These are phyloP conservation scores for Oostethus manadensis DNA, from an alignment of 2,113 vertebrate genomes.

Conservation along the genomic window DNA sequence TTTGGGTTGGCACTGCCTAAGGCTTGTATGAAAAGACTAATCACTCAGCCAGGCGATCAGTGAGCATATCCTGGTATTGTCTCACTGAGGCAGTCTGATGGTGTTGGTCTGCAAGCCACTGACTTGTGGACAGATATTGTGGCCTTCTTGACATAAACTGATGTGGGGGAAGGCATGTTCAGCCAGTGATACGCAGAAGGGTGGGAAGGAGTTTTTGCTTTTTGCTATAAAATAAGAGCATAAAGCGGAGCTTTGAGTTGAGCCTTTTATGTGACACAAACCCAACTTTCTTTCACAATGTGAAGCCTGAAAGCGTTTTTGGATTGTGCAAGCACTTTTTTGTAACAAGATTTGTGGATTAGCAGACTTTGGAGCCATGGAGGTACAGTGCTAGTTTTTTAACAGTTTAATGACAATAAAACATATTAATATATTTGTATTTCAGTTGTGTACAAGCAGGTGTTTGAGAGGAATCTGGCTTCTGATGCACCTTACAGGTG, in stretches of 20 bases:
- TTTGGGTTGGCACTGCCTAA: slow-evolving; percentile 52
- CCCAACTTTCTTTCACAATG: slow-evolving; percentile 8
- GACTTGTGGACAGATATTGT: slow-evolving; percentile 26
- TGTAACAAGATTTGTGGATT: slow-evolving; percentile 17
- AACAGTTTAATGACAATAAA: not conserved
- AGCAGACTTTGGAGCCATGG: slow-evolving; percentile 33
- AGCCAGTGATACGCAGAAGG: slow-evolving; percentile 8
- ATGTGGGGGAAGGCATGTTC: slow-evolving; percentile 28
- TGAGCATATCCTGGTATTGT: slow-evolving; percentile 70
- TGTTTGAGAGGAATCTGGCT: slow-evolving; percentile 36
- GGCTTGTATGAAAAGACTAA: slow-evolving; percentile 44
- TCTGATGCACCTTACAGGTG: slow-evolving; percentile 60
- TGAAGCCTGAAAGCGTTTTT: slow-evolving; percentile 7
- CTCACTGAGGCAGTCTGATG: slow-evolving; percentile 37
- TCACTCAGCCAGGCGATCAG: slow-evolving; percentile 60
- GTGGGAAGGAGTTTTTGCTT: slow-evolving; percentile 8
- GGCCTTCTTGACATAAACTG: slow-evolving; percentile 39
- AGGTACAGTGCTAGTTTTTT: slow-evolving; percentile 36
- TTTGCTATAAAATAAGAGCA: slow-evolving; percentile 47
- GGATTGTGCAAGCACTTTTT: slow-evolving; percentile 12
- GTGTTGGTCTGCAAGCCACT: slow-evolving; percentile 44
- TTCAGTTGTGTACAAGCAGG: slow-evolving; percentile 30
- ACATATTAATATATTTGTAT: slow-evolving; percentile 19
- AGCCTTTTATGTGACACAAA: slow-evolving; percentile 4
- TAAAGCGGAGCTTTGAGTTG: not conserved